Evolutionary conservation across 2,113 vertebrate species (phyloP).

Genomic region (Barbus barbus): DNA sequence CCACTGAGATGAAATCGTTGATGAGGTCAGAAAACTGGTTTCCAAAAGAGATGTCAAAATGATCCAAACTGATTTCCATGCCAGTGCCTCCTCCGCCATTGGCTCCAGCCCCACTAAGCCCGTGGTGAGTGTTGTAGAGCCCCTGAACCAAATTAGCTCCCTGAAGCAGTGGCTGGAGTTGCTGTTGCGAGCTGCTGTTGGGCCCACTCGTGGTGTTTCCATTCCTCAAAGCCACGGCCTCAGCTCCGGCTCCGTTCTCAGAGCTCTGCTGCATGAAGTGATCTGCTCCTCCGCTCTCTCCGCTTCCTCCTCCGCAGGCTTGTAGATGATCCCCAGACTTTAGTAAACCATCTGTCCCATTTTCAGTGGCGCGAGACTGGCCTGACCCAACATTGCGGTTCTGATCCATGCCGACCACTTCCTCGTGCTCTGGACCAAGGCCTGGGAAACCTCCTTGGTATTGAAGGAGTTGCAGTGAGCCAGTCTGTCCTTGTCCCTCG

Average conservation of each 20-base stretch:
- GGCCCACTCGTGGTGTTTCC: conserved; percentile 69
- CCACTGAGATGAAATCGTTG: conserved; percentile 97
- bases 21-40: conserved; percentile 99
- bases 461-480: conserved; percentile 94
- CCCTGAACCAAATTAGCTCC: conserved; percentile 88
- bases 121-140: conserved; percentile 89
- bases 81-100: conserved; percentile 77
- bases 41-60: conserved; percentile 99
- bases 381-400: conserved; percentile 63
- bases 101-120: conserved; percentile 65
- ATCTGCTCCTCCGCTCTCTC: conserved; percentile 80
- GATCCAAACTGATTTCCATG: conserved; percentile 99
- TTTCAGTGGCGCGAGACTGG: conserved; percentile 69
- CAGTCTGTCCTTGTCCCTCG: conserved; percentile 80
- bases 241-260: conserved; percentile 62
- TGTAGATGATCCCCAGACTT: conserved; percentile 90
- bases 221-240: conserved; percentile 70
- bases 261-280: conserved; percentile 86
- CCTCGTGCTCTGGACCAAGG: conserved; percentile 81
- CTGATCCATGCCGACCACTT: conserved; percentile 76
- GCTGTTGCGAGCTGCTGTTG: conserved; percentile 68
- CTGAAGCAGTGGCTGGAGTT: conserved; percentile 88
- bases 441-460: conserved; percentile 91
- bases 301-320: conserved; percentile 76
- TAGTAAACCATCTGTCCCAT: conserved; percentile 84